These are phyloP conservation scores for Xenops minutus DNA, from an alignment of 2,797 vertebrate species.

Conservation along the genomic window DNA sequence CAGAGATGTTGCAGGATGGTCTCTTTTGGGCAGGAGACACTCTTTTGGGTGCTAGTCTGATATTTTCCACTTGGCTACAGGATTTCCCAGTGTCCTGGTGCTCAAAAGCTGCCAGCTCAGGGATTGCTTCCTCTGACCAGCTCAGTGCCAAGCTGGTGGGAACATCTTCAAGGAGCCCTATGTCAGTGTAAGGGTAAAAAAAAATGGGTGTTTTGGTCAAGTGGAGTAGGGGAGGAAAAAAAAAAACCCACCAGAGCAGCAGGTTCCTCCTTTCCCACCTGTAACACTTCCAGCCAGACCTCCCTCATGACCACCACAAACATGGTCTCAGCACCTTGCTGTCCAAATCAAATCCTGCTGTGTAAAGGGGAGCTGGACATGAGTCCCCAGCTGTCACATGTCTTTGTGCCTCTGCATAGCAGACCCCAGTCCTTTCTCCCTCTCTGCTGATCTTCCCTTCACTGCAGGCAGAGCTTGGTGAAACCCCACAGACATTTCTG, in stretches of 20 bases:
- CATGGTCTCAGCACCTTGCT: rapidly evolving
- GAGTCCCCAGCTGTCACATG: rapidly evolving
- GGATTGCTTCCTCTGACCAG: not conserved
- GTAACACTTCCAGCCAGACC: not conserved
- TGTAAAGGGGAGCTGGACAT: too few relatives aligned
- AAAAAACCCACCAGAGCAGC: not conserved
- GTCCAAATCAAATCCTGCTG: not conserved
- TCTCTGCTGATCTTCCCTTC: not conserved
- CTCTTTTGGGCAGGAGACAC: not conserved
- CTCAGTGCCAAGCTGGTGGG: not conserved
- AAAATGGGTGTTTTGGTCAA: not conserved
- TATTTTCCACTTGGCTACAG: not conserved
- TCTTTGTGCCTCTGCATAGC: not conserved
- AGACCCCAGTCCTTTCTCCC: not conserved
- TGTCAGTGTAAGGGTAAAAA: not conserved
- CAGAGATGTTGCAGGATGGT: not conserved
- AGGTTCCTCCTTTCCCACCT: not conserved
- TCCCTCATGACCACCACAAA: rapidly evolving
- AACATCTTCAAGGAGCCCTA: not conserved
- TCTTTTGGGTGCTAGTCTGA: rapidly evolving
- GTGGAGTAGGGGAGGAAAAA: rapidly evolving
- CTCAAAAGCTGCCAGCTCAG: not conserved
- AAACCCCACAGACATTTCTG: rapidly evolving
- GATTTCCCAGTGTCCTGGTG: rapidly evolving
- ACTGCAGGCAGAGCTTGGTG: not conserved